phyloP scores from a whole-genome alignment of 2,113 vertebrate species.

The Terrapene triunguis region DNA sequence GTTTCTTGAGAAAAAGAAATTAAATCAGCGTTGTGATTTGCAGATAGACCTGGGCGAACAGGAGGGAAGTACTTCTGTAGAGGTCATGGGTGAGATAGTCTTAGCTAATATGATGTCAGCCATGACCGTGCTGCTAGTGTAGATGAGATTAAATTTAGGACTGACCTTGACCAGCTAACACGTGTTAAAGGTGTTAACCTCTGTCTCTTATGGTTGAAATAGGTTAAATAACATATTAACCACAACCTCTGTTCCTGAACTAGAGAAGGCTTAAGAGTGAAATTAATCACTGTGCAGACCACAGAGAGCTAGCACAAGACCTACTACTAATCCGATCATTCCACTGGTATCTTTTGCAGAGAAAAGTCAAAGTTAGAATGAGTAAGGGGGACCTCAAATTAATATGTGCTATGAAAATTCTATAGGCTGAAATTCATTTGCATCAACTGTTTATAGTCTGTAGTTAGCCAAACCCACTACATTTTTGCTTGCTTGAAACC shows the following conservation, averaged over 20 bases:
- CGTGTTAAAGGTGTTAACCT: background rate
- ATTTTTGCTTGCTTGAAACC: slow-evolving; percentile 1
- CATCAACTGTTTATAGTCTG: background rate
- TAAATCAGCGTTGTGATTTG: background rate
- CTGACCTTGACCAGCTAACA: background rate
- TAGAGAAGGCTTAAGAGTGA: background rate
- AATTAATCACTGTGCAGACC: background rate
- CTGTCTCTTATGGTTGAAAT: background rate
- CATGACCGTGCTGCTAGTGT: background rate
- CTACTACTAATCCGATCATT: background rate
- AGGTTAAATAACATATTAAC: background rate
- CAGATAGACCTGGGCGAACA: background rate
- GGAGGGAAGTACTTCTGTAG: slow-evolving; percentile 23
- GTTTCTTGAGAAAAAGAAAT: background rate
- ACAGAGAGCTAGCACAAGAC: background rate
- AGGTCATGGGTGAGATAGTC: background rate
- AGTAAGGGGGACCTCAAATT: background rate
- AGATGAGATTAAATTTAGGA: background rate
- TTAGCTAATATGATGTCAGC: background rate
- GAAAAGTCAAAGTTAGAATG: background rate
- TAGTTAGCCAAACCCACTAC: background rate
- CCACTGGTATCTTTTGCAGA: background rate
- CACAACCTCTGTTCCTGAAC: background rate
- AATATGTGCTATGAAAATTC: background rate
- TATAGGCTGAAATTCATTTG: background rate